Evolutionary conservation across 2,113 vertebrate genomes (phyloP), one percentile per base, ranked within the genome.

Genomic region (Catharus fuscescens): DNA sequence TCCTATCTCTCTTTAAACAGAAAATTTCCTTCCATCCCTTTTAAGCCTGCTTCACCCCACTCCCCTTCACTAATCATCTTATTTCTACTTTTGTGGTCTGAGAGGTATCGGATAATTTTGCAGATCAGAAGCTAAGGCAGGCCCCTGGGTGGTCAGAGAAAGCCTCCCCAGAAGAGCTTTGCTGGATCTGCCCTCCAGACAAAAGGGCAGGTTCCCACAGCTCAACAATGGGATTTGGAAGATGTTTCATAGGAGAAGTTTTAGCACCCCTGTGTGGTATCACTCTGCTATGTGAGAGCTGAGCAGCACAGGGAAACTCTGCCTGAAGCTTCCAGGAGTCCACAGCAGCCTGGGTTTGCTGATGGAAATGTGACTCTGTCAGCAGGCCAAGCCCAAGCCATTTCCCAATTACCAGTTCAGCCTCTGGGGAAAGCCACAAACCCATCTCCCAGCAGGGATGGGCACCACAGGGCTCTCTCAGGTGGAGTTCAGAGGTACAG

Each of bases 231-330:
- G 70, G 80, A 62, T 82, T 86, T 93, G 82, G 66, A 71, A 84
- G 74, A 92, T 74, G 72, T 67, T 92, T 90, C 84, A 97, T 97
- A 96, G 87, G 94, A 98, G 98, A 97, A 98, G 98, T 98, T 98
- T 98, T 97, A 98, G 98, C 98, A 98, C 98, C 98, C 98, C 98
- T 98, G 86, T 98, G 98, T 98, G 98, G 98, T 96, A 97, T 97
- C 64, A 95, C 84, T 90, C 90, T 98, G 98, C 94, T 95, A 96
- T 95, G 74, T 95, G 95, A 95, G 80, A 96, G 86, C 80, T 15
- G 86, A 95, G 76, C 86, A 81, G 90, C 1, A 4, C 78, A 83
- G 1, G 1, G 73, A 80, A 73, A 90, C 74, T 71, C 77, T 95
- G 90, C 71, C 83, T 81, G 92, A 57, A 90, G 83, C 67, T 88